A percentile compares a stretch with the other conserved stretches of the same genome.
These are phyloP conservation scores for Myanophis thanlyinensis DNA, from an alignment of 2,113 vertebrate genomes.

Conservation along the genomic window DNA sequence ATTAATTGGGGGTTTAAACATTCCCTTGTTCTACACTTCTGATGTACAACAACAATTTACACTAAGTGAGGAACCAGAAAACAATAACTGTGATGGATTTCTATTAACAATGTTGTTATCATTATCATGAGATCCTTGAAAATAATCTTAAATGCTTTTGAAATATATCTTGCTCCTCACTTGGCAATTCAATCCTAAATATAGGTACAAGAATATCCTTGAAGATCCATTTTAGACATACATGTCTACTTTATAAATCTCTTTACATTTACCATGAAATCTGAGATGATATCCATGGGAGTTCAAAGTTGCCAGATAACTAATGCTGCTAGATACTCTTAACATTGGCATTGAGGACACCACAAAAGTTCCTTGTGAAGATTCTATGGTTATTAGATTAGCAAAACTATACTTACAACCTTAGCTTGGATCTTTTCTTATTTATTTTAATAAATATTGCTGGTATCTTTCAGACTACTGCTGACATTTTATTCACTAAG, in stretches of 20 bases:
- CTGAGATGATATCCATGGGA: background rate
- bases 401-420: background rate
- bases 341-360: background rate
- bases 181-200: background rate
- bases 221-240: background rate
- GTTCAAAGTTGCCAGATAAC: background rate
- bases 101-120: background rate
- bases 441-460: background rate
- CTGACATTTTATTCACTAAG: background rate
- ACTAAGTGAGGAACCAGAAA: background rate
- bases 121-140: background rate
- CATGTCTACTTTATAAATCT: background rate
- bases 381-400: background rate
- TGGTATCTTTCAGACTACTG: background rate
- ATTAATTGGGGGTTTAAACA: background rate
- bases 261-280: background rate
- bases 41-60: background rate
- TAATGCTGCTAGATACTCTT: background rate
- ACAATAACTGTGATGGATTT: background rate
- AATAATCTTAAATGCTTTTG: background rate
- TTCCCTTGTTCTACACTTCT: background rate
- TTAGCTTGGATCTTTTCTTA: background rate
- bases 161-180: background rate
- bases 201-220: background rate
- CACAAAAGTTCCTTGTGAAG: background rate